phyloP scores from a whole-genome alignment of 2,888 invertebrate species.

The Acanthosepion lycidas region DNA sequence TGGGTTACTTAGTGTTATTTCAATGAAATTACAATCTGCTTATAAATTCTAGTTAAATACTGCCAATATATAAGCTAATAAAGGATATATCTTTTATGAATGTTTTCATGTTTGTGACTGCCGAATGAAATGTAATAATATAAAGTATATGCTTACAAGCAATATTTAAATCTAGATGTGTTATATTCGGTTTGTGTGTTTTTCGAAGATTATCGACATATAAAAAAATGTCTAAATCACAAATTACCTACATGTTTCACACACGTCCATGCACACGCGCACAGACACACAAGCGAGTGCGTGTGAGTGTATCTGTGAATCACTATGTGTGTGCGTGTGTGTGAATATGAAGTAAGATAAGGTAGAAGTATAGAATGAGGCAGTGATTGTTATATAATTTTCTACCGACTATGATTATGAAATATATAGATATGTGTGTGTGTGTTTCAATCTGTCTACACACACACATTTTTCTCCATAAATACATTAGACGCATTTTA shows the following conservation, averaged over 20 bases:
- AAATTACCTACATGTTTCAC: neutral
- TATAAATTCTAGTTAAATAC: neutral
- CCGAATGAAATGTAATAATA: neutral
- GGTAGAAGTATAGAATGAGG: too few relatives aligned
- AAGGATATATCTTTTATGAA: neutral
- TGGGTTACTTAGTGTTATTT: neutral
- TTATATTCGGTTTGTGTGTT: neutral
- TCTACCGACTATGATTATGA: too few relatives aligned
- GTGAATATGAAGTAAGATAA: neutral
- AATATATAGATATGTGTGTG: neutral
- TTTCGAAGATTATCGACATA: neutral
- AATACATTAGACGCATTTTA: too few relatives aligned
- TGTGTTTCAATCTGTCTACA: too few relatives aligned
- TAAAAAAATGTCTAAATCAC: neutral
- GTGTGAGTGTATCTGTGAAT: neutral
- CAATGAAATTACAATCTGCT: neutral
- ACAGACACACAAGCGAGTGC: neutral
- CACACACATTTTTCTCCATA: too few relatives aligned
- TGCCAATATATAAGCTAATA: neutral
- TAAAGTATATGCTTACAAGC: neutral
- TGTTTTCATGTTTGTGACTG: neutral
- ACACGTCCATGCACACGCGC: neutral
- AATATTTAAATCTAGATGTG: neutral
- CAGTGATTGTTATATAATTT: too few relatives aligned
- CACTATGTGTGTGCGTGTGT: neutral